phyloP scores from a whole-genome alignment of 2,797 vertebrate genomes.

The Eulemur coronatus region DNA sequence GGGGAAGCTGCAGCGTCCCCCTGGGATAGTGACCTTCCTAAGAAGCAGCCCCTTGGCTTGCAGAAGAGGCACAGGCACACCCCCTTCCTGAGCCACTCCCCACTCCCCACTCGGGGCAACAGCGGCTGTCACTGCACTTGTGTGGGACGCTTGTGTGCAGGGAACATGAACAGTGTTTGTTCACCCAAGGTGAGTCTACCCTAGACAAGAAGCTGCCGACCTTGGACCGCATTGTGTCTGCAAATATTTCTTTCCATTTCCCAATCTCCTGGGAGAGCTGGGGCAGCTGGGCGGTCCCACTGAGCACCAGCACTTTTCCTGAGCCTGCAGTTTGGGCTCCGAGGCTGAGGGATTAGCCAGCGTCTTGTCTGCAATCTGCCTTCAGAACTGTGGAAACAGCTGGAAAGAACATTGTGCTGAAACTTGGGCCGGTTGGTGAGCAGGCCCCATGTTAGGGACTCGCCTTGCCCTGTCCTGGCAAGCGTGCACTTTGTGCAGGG shows the following conservation, averaged over 20 bases:
- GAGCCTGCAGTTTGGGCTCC: not conserved
- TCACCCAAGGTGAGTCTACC: too few species aligned
- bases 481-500: not conserved
- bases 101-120: fast-evolving
- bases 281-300: too few species aligned
- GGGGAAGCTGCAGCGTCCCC: not conserved
- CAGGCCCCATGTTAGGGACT: too few species aligned
- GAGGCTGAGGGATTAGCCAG: too few species aligned
- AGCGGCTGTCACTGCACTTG: fast-evolving
- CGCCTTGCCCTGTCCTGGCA: fast-evolving
- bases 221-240: not conserved
- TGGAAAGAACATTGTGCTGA: fast-evolving
- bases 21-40: too few species aligned
- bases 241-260: fast-evolving
- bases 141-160: not conserved
- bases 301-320: fast-evolving
- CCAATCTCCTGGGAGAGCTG: not conserved
- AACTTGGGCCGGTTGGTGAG: fast-evolving
- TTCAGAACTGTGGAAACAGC: fast-evolving
- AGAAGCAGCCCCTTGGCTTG: not conserved
- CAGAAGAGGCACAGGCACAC: not conserved
- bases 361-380: not conserved
- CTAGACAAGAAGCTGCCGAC: too few species aligned
- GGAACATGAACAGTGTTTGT: not conserved
- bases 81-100: not conserved